phyloP scores from a whole-genome alignment of 1,140 invertebrate species.

The Drosophila burlai region DNA sequence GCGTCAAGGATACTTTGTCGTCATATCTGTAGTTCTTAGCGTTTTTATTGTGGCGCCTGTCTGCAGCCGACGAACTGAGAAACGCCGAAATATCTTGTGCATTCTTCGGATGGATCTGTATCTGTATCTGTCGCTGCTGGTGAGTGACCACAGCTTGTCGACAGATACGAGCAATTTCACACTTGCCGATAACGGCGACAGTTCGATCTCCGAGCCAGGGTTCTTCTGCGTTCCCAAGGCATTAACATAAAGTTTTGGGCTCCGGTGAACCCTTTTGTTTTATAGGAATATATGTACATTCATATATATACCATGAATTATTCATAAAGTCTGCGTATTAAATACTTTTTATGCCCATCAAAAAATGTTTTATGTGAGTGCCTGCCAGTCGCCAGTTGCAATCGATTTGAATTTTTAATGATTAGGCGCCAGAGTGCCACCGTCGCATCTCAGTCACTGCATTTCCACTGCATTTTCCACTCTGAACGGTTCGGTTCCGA shows the following conservation, averaged over 20 bases:
- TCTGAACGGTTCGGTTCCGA: background rate
- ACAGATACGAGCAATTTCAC: constrained; percentile 85
- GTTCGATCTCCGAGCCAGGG: constrained; percentile 30
- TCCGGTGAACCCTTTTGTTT: constrained; percentile 21
- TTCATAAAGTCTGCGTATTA: constrained; percentile 72
- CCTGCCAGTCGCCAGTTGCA: constrained; percentile 42
- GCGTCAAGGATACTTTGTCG: constrained; percentile 83
- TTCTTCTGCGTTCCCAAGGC: constrained; percentile 6
- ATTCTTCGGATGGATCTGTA: constrained; percentile 43
- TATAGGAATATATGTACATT: background rate
- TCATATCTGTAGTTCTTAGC: constrained; percentile 76
- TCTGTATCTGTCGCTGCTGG: constrained; percentile 38
- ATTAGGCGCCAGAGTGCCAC: constrained; percentile 82
- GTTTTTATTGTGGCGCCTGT: constrained; percentile 83
- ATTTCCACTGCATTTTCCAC: constrained; percentile 11
- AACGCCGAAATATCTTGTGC: constrained; percentile 39
- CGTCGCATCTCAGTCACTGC: constrained; percentile 10
- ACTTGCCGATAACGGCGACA: constrained; percentile 68
- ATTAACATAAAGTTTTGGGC: constrained; percentile 79
- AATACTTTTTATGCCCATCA: constrained; percentile 79
- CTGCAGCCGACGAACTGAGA: constrained; percentile 44
- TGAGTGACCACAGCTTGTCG: constrained; percentile 80
- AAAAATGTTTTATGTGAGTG: constrained; percentile 76
- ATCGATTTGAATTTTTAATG: constrained; percentile 85
- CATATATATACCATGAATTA: constrained; percentile 68